phyloP scores from a whole-genome alignment of 1,140 invertebrate genomes.

The Lordiphosa stackelbergi region DNA sequence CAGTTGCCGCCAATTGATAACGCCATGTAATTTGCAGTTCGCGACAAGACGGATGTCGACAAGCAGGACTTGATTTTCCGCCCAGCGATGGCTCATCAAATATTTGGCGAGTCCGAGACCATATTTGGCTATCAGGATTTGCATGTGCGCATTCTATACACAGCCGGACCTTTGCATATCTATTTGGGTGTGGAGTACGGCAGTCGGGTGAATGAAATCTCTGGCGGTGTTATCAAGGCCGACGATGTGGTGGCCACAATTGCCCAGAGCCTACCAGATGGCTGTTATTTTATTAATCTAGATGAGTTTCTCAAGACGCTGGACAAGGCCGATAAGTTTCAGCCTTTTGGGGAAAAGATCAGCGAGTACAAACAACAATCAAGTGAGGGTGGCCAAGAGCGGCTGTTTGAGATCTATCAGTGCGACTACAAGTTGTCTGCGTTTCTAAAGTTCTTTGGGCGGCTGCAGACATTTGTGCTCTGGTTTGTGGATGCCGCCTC shows the following conservation, averaged over 20 bases:
- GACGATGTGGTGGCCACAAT: constrained; percentile 89
- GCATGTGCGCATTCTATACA: constrained; percentile 88
- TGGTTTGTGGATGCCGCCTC: constrained; percentile 97
- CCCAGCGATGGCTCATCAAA: constrained; percentile 95
- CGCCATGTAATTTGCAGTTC: constrained; percentile 79
- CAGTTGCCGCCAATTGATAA: neutral
- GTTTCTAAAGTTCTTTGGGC: constrained; percentile 88
- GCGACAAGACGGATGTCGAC: constrained; percentile 83
- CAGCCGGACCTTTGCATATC: constrained; percentile 87
- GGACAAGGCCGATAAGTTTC: constrained; percentile 73
- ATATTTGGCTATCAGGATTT: constrained; percentile 96
- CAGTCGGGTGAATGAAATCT: constrained; percentile 63
- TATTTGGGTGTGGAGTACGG: constrained; percentile 80
- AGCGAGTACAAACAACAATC: constrained; percentile 72
- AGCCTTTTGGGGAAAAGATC: constrained; percentile 77
- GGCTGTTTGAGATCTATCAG: constrained; percentile 89
- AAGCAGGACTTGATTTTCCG: constrained; percentile 85
- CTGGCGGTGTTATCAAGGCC: constrained; percentile 81
- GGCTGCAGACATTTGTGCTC: constrained; percentile 93
- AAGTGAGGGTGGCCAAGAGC: constrained; percentile 76
- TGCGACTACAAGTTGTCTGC: constrained; percentile 83
- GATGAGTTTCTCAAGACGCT: constrained; percentile 75
- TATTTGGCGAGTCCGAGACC: constrained; percentile 94
- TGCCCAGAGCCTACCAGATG: constrained; percentile 79
- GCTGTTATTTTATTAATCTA: constrained; percentile 72